A percentile compares a stretch with the other conserved stretches of the same genome.
Evolutionary conservation across 2,888 invertebrate genomes (phyloP).

Genomic region (Drosophila nigricruria): DNA sequence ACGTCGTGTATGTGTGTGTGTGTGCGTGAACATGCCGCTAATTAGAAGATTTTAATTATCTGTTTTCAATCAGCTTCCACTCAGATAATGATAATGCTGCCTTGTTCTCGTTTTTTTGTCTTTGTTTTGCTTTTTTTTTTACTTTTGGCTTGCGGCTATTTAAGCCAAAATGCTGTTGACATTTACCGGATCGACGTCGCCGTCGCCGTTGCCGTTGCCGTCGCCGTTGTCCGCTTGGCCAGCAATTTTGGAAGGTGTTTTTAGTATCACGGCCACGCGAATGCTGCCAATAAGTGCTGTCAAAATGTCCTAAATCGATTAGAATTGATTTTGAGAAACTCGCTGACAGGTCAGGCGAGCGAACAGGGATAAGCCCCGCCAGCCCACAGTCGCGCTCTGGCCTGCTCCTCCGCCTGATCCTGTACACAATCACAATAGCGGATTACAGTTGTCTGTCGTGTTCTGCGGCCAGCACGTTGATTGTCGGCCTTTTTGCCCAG

Average conservation of each 20-base stretch:
- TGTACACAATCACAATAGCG: constrained; percentile 68
- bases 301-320: constrained; percentile 82
- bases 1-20: constrained; percentile 17
- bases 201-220: neutral
- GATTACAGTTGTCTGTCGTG: constrained; percentile 81
- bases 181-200: constrained; percentile 43
- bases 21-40: constrained; percentile 80
- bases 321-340: constrained; percentile 79
- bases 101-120: constrained; percentile 54
- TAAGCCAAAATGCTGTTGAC: constrained; percentile 75
- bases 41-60: constrained; percentile 79
- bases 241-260: constrained; percentile 62
- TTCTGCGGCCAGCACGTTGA: constrained; percentile 62
- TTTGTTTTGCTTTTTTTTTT: constrained; percentile 8
- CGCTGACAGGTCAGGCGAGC: constrained; percentile 62
- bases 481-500: constrained; percentile 57
- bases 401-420: constrained; percentile 27
- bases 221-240: constrained; percentile 10
- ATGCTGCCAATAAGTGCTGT: constrained; percentile 80
- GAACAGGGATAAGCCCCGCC: constrained; percentile 29
- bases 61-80: constrained; percentile 79
- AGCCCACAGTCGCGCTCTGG: neutral
- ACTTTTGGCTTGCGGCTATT: constrained; percentile 39
- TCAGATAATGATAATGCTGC: constrained; percentile 74
- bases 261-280: constrained; percentile 74